These are phyloP conservation scores for Melanotaenia maccullochi DNA, from an alignment of 2,797 vertebrate species.

Conservation along the genomic window DNA sequence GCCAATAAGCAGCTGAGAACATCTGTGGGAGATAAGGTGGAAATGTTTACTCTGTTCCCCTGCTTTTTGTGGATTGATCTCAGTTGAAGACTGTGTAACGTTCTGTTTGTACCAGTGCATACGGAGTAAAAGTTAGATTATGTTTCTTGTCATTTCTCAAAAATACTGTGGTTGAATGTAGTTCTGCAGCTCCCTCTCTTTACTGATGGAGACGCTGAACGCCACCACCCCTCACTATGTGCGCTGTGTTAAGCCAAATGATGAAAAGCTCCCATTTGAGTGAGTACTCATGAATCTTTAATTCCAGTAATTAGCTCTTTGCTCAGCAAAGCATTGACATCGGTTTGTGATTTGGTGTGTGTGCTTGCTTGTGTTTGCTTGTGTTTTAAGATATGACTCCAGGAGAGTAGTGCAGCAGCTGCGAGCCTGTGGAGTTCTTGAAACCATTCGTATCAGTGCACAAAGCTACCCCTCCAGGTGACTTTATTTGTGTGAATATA, in stretches of 20 bases:
- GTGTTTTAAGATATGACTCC: conserved; percentile 89
- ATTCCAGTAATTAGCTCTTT: neutral
- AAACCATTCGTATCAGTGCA: conserved; percentile 95
- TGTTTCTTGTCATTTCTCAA: neutral
- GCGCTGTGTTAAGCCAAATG: conserved; percentile 97
- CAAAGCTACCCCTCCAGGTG: conserved; percentile 98
- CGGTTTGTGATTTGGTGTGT: conserved; percentile 1
- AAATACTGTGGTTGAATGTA: conserved; percentile 61
- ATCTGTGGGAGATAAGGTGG: conserved; percentile 95
- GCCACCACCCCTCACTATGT: conserved; percentile 97
- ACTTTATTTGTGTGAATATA: neutral
- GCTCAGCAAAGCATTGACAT: neutral
- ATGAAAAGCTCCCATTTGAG: conserved; percentile 94
- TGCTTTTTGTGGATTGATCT: conserved; percentile 13
- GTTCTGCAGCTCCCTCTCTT: conserved; percentile 93
- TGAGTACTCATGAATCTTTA: conserved; percentile 76
- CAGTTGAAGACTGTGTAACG: neutral
- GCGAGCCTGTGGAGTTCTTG: conserved; percentile 95
- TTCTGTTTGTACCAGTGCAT: neutral
- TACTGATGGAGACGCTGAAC: conserved; percentile 96
- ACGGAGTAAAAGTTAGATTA: neutral
- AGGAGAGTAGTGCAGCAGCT: conserved; percentile 94
- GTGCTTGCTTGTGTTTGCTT: neutral
- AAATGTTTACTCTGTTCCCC: conserved; percentile 48
- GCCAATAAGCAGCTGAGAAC: conserved; percentile 91